Evolutionary conservation across 2,888 invertebrate species (phyloP), one percentile per base, ranked within the genome.

Genomic region (Brenthis daphne): DNA sequence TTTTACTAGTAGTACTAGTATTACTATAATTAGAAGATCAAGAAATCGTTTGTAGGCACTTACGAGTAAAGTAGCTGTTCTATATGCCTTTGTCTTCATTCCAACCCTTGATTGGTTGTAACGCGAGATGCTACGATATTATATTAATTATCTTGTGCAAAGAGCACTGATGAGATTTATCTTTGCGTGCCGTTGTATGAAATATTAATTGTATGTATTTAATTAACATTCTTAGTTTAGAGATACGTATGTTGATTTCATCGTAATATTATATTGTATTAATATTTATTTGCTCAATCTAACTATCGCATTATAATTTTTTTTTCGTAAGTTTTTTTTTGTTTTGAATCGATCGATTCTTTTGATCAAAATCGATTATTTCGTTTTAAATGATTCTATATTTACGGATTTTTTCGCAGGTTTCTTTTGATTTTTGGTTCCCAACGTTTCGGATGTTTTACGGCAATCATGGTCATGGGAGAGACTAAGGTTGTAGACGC

Each of bases 41-140:
- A 43, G 37, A 29, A 60, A 60, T 33, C 50, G 13, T 60, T 29
- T 50, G 14, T n/a, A 50, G 20, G 16, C 16, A 37, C 13, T 50
- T 50, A 20, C 20, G 20, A 20, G 20, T 20, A 60, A 60, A 43
- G 37, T 43, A 43, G 37, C 50, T n/a, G 48, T 60, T 29, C 29
- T 50, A 50, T 6, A 24, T n/a, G n/a, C 29, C 37, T 43, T 43
- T 43, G 37, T 43, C 37, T 43, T 43, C 11, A 43, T 60, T 29
- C 47, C 37, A 57, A 37, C 20, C 57, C 64, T 64, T 71, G 64
- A 67, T 71, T 71, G 60, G 64, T 61, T 61, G 67, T 67, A 70
- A 67, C 53, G 53, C 56, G 56, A 68, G 64, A 56, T 56, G 55
- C 51, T 57, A 64, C 33, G n/a, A 50, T 61, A 61, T 56, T 54